Evolutionary conservation across 2,113 vertebrate species (phyloP).

Genomic region (Carettochelys insculpta): DNA sequence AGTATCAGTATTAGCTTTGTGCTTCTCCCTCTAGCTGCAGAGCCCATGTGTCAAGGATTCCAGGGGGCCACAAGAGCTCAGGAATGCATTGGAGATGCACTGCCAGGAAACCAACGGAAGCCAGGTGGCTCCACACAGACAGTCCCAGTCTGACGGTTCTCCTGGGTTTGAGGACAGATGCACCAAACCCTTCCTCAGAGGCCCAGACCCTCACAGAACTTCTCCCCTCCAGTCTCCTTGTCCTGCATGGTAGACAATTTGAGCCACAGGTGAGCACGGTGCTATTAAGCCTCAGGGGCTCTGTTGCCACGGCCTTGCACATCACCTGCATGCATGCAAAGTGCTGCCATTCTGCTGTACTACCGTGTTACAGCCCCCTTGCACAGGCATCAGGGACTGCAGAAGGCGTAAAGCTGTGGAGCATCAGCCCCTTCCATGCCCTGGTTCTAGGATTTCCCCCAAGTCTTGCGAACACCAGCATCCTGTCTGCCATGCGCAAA

Average conservation of each 20-base stretch:
- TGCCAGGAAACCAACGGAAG: background rate
- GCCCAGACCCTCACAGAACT: background rate
- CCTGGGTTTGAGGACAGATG: background rate
- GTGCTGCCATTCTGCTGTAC: accelerated
- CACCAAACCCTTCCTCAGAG: background rate
- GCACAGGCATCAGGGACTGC: background rate
- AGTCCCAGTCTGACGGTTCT: background rate
- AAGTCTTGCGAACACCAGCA: accelerated
- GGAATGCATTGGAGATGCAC: background rate
- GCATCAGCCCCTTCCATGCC: too few species aligned
- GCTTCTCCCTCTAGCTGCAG: background rate
- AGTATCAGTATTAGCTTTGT: background rate
- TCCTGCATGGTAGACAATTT: background rate
- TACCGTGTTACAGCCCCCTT: background rate
- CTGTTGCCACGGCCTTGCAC: accelerated
- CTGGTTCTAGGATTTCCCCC: background rate
- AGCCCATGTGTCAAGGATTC: background rate
- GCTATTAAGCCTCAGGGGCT: background rate
- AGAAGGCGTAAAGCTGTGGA: background rate
- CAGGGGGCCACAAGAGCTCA: background rate
- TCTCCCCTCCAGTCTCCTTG: background rate
- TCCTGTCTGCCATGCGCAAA: accelerated
- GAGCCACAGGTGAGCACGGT: accelerated
- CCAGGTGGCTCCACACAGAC: background rate
- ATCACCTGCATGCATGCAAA: accelerated